These are phyloP conservation scores for Botia almorhae DNA, from an alignment of 2,797 vertebrate genomes.

Conservation along the genomic window DNA sequence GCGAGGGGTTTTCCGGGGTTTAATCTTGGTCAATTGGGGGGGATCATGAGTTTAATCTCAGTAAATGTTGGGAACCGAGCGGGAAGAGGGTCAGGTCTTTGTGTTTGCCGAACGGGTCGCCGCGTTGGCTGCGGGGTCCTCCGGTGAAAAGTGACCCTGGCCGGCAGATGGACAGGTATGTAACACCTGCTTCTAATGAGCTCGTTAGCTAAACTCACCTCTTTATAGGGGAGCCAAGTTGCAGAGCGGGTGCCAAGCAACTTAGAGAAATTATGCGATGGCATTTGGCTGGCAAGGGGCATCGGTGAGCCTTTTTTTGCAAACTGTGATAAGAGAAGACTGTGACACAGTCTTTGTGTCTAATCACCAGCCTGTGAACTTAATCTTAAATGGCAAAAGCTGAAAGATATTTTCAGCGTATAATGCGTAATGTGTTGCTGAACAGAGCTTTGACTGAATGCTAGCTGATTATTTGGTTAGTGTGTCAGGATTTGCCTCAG, in stretches of 20 bases:
- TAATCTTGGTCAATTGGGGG: conserved; percentile 19
- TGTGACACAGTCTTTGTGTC: conserved; percentile 32
- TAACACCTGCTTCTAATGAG: conserved; percentile 70
- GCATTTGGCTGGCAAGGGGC: conserved; percentile 66
- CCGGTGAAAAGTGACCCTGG: conserved; percentile 63
- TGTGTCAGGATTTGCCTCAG: conserved; percentile 31
- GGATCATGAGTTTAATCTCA: conserved; percentile 26
- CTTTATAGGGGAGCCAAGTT: conserved; percentile 59
- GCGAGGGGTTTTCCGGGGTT: background rate
- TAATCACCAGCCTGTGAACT: conserved; percentile 41
- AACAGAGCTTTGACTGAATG: conserved; percentile 24
- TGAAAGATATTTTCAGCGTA: conserved; percentile 30
- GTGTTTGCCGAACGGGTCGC: background rate
- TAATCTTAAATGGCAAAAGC: conserved; percentile 37
- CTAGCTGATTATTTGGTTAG: conserved; percentile 37
- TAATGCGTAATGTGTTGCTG: conserved; percentile 26
- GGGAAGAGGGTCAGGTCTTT: background rate
- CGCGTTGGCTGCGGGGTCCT: conserved; percentile 46
- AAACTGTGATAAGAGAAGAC: conserved; percentile 61
- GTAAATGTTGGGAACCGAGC: conserved; percentile 10
- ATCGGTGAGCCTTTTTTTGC: conserved; percentile 63
- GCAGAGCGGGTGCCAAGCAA: conserved; percentile 63
- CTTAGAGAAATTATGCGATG: conserved; percentile 65
- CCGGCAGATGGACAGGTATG: conserved; percentile 72
- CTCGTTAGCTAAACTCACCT: conserved; percentile 73